Evolutionary conservation across 2,888 invertebrate species (phyloP), one percentile per base, ranked within the genome.

Genomic region (Nymphalis urticae): DNA sequence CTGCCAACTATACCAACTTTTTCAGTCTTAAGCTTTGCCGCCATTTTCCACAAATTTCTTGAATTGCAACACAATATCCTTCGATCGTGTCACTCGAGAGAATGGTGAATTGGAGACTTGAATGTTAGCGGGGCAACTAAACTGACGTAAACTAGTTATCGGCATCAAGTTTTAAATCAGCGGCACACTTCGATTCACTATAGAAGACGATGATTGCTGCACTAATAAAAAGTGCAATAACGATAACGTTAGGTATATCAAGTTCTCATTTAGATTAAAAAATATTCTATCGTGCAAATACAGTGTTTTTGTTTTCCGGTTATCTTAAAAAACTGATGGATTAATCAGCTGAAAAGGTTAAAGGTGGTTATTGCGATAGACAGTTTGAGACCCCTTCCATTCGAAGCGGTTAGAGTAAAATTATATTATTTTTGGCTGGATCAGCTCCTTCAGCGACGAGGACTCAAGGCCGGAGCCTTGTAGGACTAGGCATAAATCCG

Each of bases 1-100:
- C 96, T 96, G 82, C 96, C 96, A 73, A 96, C 93, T 74, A 96
- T 96, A 74, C 95, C 96, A 76, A 96, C 94, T 89, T 95, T 96
- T 87, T 95, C 95, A 66, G 88, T 93, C 83, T 94, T 85, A 62
- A 69, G 68, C 64, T 73, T 75, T 72, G 87, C 78, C 73, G 89
- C 86, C 91, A 90, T 90, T 66, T 69, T 75, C 21, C 48, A 62
- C 19, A 24, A 56, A 21, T 9, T 27, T 32, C n/a, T 19, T 27
- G 32, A 62, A n/a, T 66, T 24, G 60, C 51, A n/a, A 60, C 71
- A 73, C 74, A 65, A 70, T 68, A 65, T 61, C 36, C 70, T 62
- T 64, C 67, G 51, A 59, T 62, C 53, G 64, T 58, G 69, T 7
- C 63, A 24, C 60, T 13, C 47, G 62, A 63, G 10, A 47, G 73